These are phyloP conservation scores for Mamestra brassicae DNA, from an alignment of 2,888 invertebrate genomes.

Conservation along the genomic window DNA sequence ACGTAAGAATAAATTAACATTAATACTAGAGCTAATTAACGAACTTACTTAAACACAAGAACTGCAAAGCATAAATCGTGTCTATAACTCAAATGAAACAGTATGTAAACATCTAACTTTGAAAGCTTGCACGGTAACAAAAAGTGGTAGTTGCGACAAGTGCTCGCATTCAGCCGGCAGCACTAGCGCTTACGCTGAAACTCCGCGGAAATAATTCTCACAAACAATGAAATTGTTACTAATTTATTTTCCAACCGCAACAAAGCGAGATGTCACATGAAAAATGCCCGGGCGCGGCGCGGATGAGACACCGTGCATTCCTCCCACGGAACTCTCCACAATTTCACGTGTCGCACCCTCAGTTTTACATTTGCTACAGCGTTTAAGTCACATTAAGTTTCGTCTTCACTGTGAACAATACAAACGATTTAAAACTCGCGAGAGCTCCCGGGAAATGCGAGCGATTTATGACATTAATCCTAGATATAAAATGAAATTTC, in stretches of 20 bases:
- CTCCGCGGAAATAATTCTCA: conserved; percentile 83
- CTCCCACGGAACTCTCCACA: conserved; percentile 79
- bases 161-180: conserved; percentile 60
- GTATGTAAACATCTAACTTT: conserved; percentile 58
- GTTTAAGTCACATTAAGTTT: conserved; percentile 87
- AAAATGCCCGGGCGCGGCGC: conserved; percentile 84
- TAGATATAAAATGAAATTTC: conserved; percentile 83
- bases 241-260: conserved; percentile 90
- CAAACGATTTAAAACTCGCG: conserved; percentile 84
- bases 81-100: conserved; percentile 45
- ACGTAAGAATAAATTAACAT: conserved; percentile 19
- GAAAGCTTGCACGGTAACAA: conserved; percentile 58
- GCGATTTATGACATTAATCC: conserved; percentile 86
- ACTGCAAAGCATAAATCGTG: conserved; percentile 40
- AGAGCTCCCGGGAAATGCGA: conserved; percentile 76
- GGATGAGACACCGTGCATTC: conserved; percentile 86
- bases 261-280: conserved; percentile 90
- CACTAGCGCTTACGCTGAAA: conserved; percentile 67
- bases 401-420: conserved; percentile 81
- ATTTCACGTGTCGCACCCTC: conserved; percentile 82
- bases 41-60: conserved; percentile 30
- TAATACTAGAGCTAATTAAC: conserved; percentile 30
- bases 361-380: conserved; percentile 83
- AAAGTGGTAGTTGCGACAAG: conserved; percentile 66
- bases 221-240: conserved; percentile 91